Evolutionary conservation across 30 jellyfish, hydroid and myxozoan genomes (phyloP), one percentile per base, ranked within the genome.

Genomic region (Pseudorhiza aurosa): DNA sequence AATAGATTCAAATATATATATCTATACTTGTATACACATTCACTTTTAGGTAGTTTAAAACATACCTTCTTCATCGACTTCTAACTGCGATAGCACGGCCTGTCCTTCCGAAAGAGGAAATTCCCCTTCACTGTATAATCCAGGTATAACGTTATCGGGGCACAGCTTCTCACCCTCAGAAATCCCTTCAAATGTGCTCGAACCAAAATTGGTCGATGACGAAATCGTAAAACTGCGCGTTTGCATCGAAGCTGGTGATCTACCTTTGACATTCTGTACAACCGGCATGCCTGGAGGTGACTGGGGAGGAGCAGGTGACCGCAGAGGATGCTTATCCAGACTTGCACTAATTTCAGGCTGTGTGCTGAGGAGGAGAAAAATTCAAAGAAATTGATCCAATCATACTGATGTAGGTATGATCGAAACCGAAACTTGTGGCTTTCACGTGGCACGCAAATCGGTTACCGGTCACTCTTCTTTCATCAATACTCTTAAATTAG

Each of bases 101-200:
- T 84, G 95, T 0, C 95, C 95, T 46, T 72, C 87, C 1, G 95
- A 84, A 26, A 84, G 77, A 44, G 95, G 95, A 32, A 75, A 57
- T 44, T 90, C 97, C 33, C 97, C 97, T 65, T 90, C 97, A 46
- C 96, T 82, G 88, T 81, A 70, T 29, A 58, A 55, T 1, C 94
- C 94, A 17, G 93, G 78, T 6, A 74, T 50, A 45, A 77, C 75
- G 51, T 72, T 72, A 46, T 76, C 82, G 6, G 96, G 89, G 57
- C 76, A 64, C 65, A 90, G 76, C 47, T 40, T 73, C 58, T 90
- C 97, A 8, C 97, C 97, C 43, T 68, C 97, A 11, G 96, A 82
- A 37, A 90, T 83, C 21, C 96, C 93, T 32, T 81, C 95, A 40
- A 89, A 89, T 68, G 84, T 53, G 73, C 97, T 89, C 65, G 88